Base-by-base conservation (phyloP, 1,140 invertebrate genomes). In the Varroa destructor region DNA sequence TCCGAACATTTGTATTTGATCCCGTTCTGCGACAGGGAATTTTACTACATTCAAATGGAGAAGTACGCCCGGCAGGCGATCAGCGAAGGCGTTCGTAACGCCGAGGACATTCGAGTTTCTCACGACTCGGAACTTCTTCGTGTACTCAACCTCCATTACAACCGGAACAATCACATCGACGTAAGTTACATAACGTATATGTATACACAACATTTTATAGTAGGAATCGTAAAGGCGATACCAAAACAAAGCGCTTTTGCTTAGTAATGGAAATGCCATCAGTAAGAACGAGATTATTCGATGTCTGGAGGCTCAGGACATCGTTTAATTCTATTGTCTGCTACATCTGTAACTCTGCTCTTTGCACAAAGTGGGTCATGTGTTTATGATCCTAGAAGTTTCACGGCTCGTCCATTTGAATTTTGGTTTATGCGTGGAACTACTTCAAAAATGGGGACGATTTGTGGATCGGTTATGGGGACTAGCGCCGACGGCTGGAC, bases 1-100 rank as follows among this genome's bases (percentile, higher is more conserved):
- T 51, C 8, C 0, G 4, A 8, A 51, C 46, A 51, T 51, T 51
- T 51, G 46, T 25, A 25, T 25, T 25, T 25, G 25, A 25, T 25
- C 25, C 25, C 25, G 25, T 8, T 51, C 46, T 51, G 4, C 46
- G 88, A 58, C 87, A 99, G 96, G 81, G 96, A 99, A 84, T 99
- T 99, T 84, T 99, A 95, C 85, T 99, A 99, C 84, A 99, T 98
- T 79, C 96, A 99, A 84, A 99, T 99, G 94, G 97, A 99, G 84
- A 99, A 99, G 82, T 98, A 96, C 82, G 94, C 96, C 71, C 86
- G 95, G 76, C 93, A 98, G 82, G 91, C 93, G 46, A 87, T 99
- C 75, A 93, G 91, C 74, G 96, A 99, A 83, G 95, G 95, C 67
- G 85, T 95, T 74, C 93, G 95, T 81, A 87, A 86, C 78, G 84